Base-by-base conservation (phyloP, 2,113 vertebrate genomes). In the Potamarius usumacintae region DNA sequence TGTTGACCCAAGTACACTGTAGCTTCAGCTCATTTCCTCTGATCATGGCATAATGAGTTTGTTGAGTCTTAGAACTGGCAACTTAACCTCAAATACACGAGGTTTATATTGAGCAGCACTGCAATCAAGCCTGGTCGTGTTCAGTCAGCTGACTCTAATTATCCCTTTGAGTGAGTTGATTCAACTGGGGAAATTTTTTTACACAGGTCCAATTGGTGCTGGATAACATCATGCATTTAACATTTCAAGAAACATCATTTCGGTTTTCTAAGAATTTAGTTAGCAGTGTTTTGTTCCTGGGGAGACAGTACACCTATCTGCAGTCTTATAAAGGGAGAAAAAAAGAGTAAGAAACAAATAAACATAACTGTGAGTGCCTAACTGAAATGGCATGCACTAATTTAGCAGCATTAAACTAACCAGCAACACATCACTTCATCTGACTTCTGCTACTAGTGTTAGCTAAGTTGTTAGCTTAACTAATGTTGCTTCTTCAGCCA, bases 101-200 rank as follows among this genome's bases (percentile, higher is more conserved):
- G 57, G 30, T 82, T 82, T 82, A 62, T 42, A 48, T 82, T 82
- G 79, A 82, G 79, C 79, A 4, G 58, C 57, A 82, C 57, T 48
- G 79, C 57, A 82, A 82, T 82, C 79, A 82, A 82, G 79, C 34
- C 30, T 82, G 57, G 30, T 20, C 22, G 30, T 62, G 18, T 62
- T 82, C 57, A 82, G 79, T 82, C 57, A 82, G 30, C 79, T 82
- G 79, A 82, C 79, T 82, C 30, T 82, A 82, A 82, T 82, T 82
- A 82, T 82, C 34, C 57, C 57, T 82, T 82, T 62, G 79, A 82
- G 57, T 48, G 18, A 25, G 57, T 25, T 62, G 79, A 82, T 48
- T 82, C 11, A 48, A 82, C 57, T 82, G 79, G 79, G 79, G 22
- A 62, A 42, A 60, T 42, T 79, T 80, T 80, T 34, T 82, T 14